These are phyloP conservation scores for Brachionus rubens DNA, from an alignment of 1,140 invertebrate species.

Conservation along the genomic window DNA sequence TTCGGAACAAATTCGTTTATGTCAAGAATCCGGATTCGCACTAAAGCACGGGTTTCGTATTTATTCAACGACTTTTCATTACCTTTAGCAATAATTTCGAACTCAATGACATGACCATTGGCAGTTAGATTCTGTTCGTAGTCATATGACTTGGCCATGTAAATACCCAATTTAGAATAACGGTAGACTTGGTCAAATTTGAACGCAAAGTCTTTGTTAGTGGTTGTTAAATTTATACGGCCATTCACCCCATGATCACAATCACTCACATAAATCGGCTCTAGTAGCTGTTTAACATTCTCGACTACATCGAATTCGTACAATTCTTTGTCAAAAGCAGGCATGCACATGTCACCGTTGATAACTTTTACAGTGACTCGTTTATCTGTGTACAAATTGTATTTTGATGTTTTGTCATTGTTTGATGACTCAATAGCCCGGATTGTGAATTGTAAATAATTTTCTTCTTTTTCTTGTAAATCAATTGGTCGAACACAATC, in stretches of 20 bases:
- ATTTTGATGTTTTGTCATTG: neutral
- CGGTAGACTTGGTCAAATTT: conserved; percentile 25
- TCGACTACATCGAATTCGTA: conserved; percentile 43
- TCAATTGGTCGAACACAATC: neutral
- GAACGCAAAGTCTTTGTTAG: conserved; percentile 16
- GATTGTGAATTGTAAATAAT: conserved; percentile 8
- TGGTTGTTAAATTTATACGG: neutral
- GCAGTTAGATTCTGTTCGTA: neutral
- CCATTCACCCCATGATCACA: conserved; percentile 42
- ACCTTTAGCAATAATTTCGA: conserved; percentile 33
- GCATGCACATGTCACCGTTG: conserved; percentile 38
- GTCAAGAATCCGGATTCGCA: conserved; percentile 18
- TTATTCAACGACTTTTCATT: conserved; percentile 24
- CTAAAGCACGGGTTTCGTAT: conserved; percentile 14
- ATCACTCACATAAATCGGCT: conserved; percentile 45
- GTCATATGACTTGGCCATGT: conserved; percentile 27
- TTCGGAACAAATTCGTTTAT: conserved; percentile 30
- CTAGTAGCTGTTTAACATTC: conserved; percentile 16
- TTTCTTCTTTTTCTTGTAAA: conserved; percentile 16
- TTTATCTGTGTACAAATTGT: neutral
- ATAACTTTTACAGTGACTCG: conserved; percentile 25
- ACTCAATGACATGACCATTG: conserved; percentile 39
- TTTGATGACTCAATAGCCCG: conserved; percentile 28
- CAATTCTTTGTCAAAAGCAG: conserved; percentile 12
- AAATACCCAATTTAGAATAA: neutral